Evolutionary conservation across 92 coral and sea anemone species (phyloP), one percentile per base, ranked within the genome.

Genomic region (Plumapathes pennacea): DNA sequence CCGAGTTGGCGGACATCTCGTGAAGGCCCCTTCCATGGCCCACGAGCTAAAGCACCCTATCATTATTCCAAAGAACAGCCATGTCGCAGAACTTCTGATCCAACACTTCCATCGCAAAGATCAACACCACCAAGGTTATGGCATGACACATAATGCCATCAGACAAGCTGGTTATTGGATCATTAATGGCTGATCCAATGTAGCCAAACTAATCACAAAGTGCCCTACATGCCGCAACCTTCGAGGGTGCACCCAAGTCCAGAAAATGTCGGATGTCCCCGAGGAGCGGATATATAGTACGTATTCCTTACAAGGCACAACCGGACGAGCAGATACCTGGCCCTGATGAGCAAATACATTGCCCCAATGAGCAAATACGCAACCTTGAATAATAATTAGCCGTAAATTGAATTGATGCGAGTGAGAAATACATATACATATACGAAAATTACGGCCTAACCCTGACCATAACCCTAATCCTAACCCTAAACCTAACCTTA

Each of bases 91-190:
- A 15, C 70, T 61, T 3, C 52, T 67, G 3, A 42, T 54, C 8
- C 40, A 64, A 15, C 59, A 63, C 3, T 67, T 15, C 54, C 74
- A 67, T 46, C 68, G 25, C 46, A 31, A 47, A 60, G 46, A 72
- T 38, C 69, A 71, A 43, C 79, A 50, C 57, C 79, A 72, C 17
- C 80, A 72, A 43, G 75, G 63, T 1, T 32, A 58, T 44, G 53
- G 45, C 7, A 42, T 54, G 65, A 67, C 64, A 22, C 80, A 62
- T 24, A 72, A 51, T 25, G 57, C 71, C n/a, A 45, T 72, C 30
- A 53, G 50, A 33, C 64, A 62, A 41, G 57, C 80, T 19, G 57
- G 64, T 10, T 72, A 18, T 28, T 71, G 53, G 44, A 58, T 59
- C 19, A 59, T 71, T 2, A 71, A 49, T 36, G 78, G 69, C 4